These are phyloP conservation scores for Hoplodrina blanda DNA, from an alignment of 2,888 invertebrate genomes.

Conservation along the genomic window DNA sequence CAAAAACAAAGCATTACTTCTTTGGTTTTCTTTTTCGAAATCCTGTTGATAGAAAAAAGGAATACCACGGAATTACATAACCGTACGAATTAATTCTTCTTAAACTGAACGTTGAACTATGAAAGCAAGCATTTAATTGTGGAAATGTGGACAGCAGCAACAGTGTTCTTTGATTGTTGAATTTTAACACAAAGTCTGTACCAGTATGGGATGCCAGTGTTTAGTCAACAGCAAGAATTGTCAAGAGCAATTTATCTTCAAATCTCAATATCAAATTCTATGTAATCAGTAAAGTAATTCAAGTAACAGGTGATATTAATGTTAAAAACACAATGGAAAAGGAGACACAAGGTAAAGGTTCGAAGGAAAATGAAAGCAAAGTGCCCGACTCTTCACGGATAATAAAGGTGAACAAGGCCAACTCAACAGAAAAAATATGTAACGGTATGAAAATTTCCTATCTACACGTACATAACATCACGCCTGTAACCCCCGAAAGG, in stretches of 20 bases:
- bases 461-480: no score
- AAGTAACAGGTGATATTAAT: conserved; percentile 34
- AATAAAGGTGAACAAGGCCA: conserved; percentile 35
- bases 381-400: conserved; percentile 17
- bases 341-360: conserved; percentile 33
- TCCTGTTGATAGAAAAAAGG: conserved; percentile 3
- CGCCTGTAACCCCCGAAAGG: no score
- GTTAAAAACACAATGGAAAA: conserved; percentile 53
- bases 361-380: conserved; percentile 33
- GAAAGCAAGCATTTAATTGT: neutral
- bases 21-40: conserved; percentile 41
- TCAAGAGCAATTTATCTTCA: neutral
- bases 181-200: neutral
- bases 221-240: neutral
- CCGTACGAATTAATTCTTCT: neutral
- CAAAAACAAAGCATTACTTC: conserved; percentile 53
- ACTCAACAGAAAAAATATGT: conserved; percentile 60
- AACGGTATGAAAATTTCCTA: conserved; percentile 50
- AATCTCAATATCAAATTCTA: neutral
- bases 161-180: neutral
- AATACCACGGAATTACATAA: conserved; percentile 1
- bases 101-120: neutral
- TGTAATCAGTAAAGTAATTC: neutral
- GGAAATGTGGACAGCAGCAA: conserved; percentile 1
- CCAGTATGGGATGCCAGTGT: conserved; percentile 16